These are phyloP conservation scores for Barbus barbus DNA, from an alignment of 2,113 vertebrate genomes.

Conservation along the genomic window DNA sequence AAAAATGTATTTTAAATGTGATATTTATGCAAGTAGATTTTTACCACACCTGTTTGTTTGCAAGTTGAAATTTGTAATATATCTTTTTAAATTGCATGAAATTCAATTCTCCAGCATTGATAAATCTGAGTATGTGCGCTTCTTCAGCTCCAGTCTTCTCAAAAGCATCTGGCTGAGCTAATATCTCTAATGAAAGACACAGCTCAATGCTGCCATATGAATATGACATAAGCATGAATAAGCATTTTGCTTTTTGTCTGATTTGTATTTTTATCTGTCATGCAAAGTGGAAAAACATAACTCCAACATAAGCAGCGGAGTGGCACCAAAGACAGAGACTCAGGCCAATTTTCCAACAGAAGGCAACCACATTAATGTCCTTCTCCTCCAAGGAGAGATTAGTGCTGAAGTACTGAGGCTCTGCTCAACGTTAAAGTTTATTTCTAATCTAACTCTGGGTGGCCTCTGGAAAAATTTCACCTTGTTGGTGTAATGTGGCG, in stretches of 20 bases:
- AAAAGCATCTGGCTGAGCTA: background rate
- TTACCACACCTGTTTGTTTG: too few relatives aligned
- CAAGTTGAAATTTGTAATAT: too few relatives aligned
- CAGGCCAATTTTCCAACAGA: slow-evolving; percentile 56
- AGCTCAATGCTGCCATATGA: background rate
- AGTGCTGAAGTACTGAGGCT: slow-evolving; percentile 38
- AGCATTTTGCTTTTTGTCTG: background rate
- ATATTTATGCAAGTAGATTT: too few relatives aligned
- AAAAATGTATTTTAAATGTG: too few relatives aligned
- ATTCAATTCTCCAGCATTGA: background rate
- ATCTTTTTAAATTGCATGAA: too few relatives aligned
- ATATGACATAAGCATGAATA: background rate
- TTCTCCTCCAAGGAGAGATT: slow-evolving; percentile 32
- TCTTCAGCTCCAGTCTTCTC: too few relatives aligned
- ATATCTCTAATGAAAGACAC: background rate
- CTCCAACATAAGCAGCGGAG: slow-evolving; percentile 3
- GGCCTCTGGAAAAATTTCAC: slow-evolving; percentile 55
- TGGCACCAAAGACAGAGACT: slow-evolving; percentile 46
- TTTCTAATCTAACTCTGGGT: slow-evolving; percentile 46
- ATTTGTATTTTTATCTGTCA: background rate
- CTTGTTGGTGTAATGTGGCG: slow-evolving; percentile 43
- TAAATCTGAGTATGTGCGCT: background rate
- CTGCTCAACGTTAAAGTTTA: slow-evolving; percentile 22
- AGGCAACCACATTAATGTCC: slow-evolving; percentile 54
- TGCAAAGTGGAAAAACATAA: slow-evolving; percentile 22